A percentile compares a stretch with the other conserved stretches of the same genome.
phyloP scores from a whole-genome alignment of 2,797 vertebrate genomes.

The Staurois parvus region DNA sequence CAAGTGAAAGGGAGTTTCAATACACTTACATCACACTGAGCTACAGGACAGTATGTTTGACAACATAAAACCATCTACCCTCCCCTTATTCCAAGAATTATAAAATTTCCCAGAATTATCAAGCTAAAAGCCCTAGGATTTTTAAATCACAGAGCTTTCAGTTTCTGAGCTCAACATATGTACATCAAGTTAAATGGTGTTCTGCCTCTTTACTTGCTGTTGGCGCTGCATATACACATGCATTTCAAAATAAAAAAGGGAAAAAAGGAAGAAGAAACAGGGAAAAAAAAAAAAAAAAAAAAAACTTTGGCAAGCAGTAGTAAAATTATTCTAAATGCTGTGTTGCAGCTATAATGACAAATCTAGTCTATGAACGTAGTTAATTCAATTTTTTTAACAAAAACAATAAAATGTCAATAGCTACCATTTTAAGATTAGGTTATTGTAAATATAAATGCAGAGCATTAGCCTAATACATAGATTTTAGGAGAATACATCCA shows the following conservation, averaged over 20 bases:
- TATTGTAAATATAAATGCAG: too few relatives aligned
- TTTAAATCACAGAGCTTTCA: constrained; percentile 24
- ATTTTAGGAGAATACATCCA: too few relatives aligned
- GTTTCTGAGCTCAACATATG: constrained; percentile 7
- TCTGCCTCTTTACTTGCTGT: not conserved
- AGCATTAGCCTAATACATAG: too few relatives aligned
- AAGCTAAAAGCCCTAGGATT: constrained; percentile 41
- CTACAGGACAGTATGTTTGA: constrained; percentile 31
- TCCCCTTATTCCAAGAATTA: constrained; percentile 32
- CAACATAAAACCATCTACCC: constrained; percentile 12
- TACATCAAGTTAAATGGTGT: not conserved
- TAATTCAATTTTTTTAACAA: too few relatives aligned
- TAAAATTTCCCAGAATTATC: too few relatives aligned
- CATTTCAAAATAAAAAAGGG: not conserved
- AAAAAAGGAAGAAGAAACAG: not conserved
- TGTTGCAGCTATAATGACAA: too few relatives aligned
- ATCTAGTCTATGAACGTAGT: too few relatives aligned
- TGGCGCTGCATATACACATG: not conserved
- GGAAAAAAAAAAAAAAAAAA: too few relatives aligned
- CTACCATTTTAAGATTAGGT: too few relatives aligned
- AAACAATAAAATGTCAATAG: too few relatives aligned
- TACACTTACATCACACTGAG: constrained; percentile 34
- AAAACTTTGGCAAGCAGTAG: too few relatives aligned
- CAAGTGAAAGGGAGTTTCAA: constrained; percentile 49
- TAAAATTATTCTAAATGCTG: too few relatives aligned